These are phyloP conservation scores for Mesochorus sp. DNA, from an alignment of 2,888 invertebrate genomes.

Conservation along the genomic window DNA sequence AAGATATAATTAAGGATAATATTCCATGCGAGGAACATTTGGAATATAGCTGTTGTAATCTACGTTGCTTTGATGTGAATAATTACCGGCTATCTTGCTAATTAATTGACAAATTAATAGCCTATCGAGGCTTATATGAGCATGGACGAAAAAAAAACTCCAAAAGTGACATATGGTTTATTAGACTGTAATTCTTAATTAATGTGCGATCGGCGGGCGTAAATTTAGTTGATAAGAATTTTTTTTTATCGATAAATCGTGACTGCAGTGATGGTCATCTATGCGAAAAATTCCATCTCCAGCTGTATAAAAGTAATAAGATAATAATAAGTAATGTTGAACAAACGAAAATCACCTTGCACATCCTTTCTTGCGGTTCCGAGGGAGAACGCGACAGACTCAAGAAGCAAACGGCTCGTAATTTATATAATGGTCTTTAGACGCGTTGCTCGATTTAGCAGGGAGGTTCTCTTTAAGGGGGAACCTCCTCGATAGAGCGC, in stretches of 20 bases:
- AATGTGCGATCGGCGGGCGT: too few relatives aligned
- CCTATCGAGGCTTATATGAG: too few relatives aligned
- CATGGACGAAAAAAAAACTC: conserved; percentile 6
- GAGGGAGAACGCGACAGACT: conserved; percentile 13
- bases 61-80: conserved; percentile 30
- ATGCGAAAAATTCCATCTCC: too few relatives aligned
- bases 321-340: conserved; percentile 1
- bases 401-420: conserved; percentile 40
- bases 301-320: conserved; percentile 24
- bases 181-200: too few relatives aligned
- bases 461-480: conserved; percentile 29
- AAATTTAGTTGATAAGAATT: too few relatives aligned
- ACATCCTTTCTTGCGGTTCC: conserved; percentile 60
- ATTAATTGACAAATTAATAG: conserved; percentile 41
- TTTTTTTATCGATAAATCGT: too few relatives aligned
- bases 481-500: conserved; percentile 58
- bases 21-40: conserved; percentile 44
- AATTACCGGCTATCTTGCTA: conserved; percentile 19
- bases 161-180: conserved; percentile 38
- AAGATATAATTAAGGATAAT: too few relatives aligned
- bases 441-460: conserved; percentile 19
- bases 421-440: conserved; percentile 55
- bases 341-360: conserved; percentile 66
- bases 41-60: conserved; percentile 13
- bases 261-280: not conserved